Evolutionary conservation across 37 sponge, comb jelly and placozoan species (phyloP).

Genomic region (Diacarnus erythraeanus): DNA sequence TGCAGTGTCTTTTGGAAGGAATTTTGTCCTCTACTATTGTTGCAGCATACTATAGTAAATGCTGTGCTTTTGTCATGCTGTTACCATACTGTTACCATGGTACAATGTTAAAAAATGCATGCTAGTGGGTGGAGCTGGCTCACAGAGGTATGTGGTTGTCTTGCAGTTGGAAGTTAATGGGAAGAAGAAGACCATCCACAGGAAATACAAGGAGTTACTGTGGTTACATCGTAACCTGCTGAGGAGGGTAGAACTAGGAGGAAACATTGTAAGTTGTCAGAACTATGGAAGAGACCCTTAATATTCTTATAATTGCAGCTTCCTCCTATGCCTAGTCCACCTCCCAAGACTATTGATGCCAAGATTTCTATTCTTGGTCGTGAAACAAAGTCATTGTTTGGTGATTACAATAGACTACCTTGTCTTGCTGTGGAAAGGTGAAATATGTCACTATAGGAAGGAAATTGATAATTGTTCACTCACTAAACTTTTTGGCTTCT

Average conservation of each 20-base stretch:
- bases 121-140: too few relatives aligned
- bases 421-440: conserved; percentile 52
- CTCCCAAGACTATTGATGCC: conserved; percentile 36
- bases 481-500: too few relatives aligned
- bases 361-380: conserved; percentile 24
- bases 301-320: conserved; percentile 1
- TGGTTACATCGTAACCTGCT: conserved; percentile 51
- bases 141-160: too few relatives aligned
- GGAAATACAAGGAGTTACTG: conserved; percentile 55
- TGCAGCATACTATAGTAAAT: too few relatives aligned
- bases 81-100: too few relatives aligned
- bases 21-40: too few relatives aligned
- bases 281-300: too few relatives aligned
- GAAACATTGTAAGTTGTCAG: conserved; percentile 64
- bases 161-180: conserved; percentile 35
- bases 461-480: too few relatives aligned
- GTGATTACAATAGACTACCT: conserved; percentile 34
- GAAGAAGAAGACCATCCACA: conserved; percentile 4
- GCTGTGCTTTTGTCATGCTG: too few relatives aligned
- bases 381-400: conserved; percentile 30
- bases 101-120: too few relatives aligned
- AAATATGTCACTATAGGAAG: background rate
- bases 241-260: conserved; percentile 42
- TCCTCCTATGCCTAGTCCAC: conserved; percentile 55
- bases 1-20: too few relatives aligned